Conservation (phyloP, 2,888 invertebrate species). For the Aplocera efformata region DNA sequence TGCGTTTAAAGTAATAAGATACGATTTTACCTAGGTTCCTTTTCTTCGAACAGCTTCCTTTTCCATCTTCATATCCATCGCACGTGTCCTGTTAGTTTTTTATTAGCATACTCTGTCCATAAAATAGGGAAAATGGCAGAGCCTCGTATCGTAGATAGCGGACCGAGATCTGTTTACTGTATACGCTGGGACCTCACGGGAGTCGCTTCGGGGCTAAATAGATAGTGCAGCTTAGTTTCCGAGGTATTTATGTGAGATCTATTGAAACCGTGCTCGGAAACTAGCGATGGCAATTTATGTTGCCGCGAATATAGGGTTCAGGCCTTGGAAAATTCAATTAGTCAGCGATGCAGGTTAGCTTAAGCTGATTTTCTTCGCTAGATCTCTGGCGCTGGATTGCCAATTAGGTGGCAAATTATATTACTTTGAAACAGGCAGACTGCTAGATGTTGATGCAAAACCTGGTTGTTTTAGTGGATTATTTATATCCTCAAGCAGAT, state of each 20-base stretch:
- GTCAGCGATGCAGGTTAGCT: too few species aligned
- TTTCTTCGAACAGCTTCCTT: too few species aligned
- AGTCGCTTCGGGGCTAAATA: constrained; percentile 10
- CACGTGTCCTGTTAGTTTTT: constrained; percentile 18
- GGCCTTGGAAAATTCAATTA: background rate
- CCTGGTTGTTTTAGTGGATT: too few species aligned
- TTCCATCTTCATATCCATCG: too few species aligned
- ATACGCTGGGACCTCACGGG: background rate
- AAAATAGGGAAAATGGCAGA: constrained; percentile 26
- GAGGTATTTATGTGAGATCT: constrained; percentile 22
- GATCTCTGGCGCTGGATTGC: too few species aligned
- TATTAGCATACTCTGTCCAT: constrained; percentile 29
- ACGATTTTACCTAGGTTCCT: too few species aligned
- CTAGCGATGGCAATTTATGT: background rate
- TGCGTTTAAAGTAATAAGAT: too few species aligned
- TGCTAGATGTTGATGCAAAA: too few species aligned
- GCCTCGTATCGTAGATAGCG: constrained; percentile 28
- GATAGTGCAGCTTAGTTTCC: constrained; percentile 20
- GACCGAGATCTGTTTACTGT: constrained; percentile 26
- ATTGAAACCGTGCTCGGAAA: constrained; percentile 12
- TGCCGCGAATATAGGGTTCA: background rate
- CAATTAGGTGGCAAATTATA: too few species aligned
- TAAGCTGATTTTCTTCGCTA: too few species aligned
- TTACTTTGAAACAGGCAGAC: too few species aligned
- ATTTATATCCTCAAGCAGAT: too few species aligned